Evolutionary conservation across 2,113 vertebrate genomes (phyloP), one percentile per base, ranked within the genome.

Genomic region (Embiotoca jacksoni): DNA sequence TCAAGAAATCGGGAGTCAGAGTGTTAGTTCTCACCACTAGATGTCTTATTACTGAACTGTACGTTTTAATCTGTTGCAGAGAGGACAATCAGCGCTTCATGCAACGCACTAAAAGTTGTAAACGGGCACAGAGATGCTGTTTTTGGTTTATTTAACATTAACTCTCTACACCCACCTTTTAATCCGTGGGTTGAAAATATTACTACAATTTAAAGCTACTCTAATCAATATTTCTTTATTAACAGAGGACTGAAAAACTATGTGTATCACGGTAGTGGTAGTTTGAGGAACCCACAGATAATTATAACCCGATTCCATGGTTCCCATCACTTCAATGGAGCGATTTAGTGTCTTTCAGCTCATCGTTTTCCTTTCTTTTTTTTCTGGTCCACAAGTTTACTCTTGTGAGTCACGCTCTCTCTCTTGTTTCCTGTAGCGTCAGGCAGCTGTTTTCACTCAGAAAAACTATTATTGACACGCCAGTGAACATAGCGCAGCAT

Each of bases 1-100:
- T 81, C 41, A 47, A 30, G 37, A 23, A 23, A 23, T 23, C 23
- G 23, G 23, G 14, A 46, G 41, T 60, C 52, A 41, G 47, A 41
- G 14, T 49, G 39, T 33, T 11, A 3, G 1, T 60, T 81, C 62
- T 79, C 41, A 47, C 75, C 79, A 64, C 72, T 77, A 76, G 72
- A 53, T 62, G 72, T 72, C 79, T 78, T 68, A 53, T 14, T 41
- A 3, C 66, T 65, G 71, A 78, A 63, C 55, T 50, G 31, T 7
- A n/a, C 52, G 82, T 46, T 64, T 9, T 63, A 39, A 54, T 77
- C 61, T 2, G 53, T 66, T 67, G 83, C 64, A 78, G 47, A 65
- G 32, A 23, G 53, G 35, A 52, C 70, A 55, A 39, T 52, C 47
- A 46, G 10, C 10, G 23, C 73, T 7, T 74, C 37, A 67, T 53